Base-by-base conservation (phyloP, 2,888 invertebrate species). In the Anticlea derivata region DNA sequence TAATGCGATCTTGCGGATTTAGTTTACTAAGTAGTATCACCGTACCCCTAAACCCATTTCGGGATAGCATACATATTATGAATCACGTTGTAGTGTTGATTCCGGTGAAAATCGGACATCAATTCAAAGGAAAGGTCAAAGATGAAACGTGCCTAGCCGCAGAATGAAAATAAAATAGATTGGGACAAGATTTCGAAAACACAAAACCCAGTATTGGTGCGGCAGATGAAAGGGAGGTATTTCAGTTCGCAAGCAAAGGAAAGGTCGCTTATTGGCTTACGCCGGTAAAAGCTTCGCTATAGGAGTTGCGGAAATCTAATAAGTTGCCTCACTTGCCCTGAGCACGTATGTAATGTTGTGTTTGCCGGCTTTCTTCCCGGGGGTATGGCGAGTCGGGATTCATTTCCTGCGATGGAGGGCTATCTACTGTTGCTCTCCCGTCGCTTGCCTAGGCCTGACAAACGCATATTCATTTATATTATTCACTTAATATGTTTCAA, bases 281-380 rank as follows among this genome's bases (percentile, higher is more conserved):
- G 57, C 56, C 61, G 61, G 65, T 66, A 64, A 70, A 75, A 75
- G 73, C 74, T 58, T 68, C 64, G 55, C 53, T 65, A 68, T 70
- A 70, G 67, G 73, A 69, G 70, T 70, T 61, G 56, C 62, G 69
- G 65, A 70, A 79, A 80, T 77, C 63, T 72, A 80, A 80, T 81
- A 79, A 75, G 55, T 54, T 38, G 23, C 29, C 41, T 39, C 39
- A 45, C 41, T 38, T 38, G 24, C 22, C 38, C 38, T 10, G 26
- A 37, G 27, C 13, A 31, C 33, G 49, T 47, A 46, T 37, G 37
- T 45, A 43, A 51, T 59, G 44, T 50, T 47, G 37, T 41, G 41
- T 51, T 40, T 30, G 46, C 20, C 26, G 29, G 38, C 20, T 37
- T 49, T 43, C 51, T 47, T 45, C 17, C 12, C 39, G 31, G 47